These are phyloP conservation scores for Carabus problematicus DNA, from an alignment of 2,888 invertebrate species.

Conservation along the genomic window DNA sequence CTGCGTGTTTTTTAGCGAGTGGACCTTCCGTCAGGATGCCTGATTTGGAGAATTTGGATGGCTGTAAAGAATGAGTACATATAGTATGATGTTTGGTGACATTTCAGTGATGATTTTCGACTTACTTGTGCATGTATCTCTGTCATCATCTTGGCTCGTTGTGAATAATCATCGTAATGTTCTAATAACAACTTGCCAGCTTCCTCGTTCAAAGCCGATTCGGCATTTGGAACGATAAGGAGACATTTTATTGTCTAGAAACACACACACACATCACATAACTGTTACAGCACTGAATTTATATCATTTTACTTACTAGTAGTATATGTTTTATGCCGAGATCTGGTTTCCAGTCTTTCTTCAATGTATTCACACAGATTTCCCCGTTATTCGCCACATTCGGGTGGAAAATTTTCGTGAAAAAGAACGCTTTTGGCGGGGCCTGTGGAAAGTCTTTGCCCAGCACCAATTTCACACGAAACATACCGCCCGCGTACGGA, in stretches of 20 bases:
- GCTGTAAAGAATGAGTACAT: slow-evolving; percentile 54
- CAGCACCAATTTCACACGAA: slow-evolving; percentile 87
- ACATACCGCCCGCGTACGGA: slow-evolving; percentile 88
- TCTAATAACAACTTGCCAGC: slow-evolving; percentile 93
- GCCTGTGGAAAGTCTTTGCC: slow-evolving; percentile 92
- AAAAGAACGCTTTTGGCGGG: slow-evolving; percentile 91
- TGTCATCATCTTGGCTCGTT: slow-evolving; percentile 88
- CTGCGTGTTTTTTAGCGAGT: slow-evolving; percentile 84
- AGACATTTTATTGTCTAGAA: slow-evolving; percentile 89
- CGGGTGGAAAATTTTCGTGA: slow-evolving; percentile 97
- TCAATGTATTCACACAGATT: slow-evolving; percentile 95
- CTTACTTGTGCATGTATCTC: slow-evolving; percentile 84
- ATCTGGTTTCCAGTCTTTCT: slow-evolving; percentile 96
- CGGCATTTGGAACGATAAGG: slow-evolving; percentile 95
- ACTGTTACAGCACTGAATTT: too few relatives aligned
- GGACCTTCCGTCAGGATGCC: slow-evolving; percentile 67
- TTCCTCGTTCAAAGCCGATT: slow-evolving; percentile 96
- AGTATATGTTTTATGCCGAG: slow-evolving; percentile 94
- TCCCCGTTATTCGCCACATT: slow-evolving; percentile 94
- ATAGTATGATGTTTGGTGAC: slow-evolving; percentile 20
- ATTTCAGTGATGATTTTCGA: too few relatives aligned
- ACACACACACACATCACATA: slow-evolving; percentile 34
- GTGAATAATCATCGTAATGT: slow-evolving; percentile 91
- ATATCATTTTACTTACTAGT: slow-evolving; percentile 66
- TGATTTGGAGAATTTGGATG: slow-evolving; percentile 62